Conservation (phyloP, 1,140 invertebrate genomes). For the Magallana angulata region DNA sequence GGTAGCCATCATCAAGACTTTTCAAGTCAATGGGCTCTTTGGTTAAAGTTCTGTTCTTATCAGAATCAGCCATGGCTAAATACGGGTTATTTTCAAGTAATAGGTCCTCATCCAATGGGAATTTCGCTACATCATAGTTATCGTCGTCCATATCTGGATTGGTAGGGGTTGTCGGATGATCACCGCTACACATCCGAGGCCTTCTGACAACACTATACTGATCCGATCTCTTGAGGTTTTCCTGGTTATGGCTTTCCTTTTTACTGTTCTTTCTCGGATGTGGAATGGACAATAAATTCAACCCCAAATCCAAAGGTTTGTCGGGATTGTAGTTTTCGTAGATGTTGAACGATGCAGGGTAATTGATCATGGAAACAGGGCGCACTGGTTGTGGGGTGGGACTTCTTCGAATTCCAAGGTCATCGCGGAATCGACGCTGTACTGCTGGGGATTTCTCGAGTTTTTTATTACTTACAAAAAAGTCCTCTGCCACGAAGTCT, state of each 20-base stretch:
- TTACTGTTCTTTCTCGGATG: neutral
- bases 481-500: conserved; percentile 48
- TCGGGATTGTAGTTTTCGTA: conserved; percentile 3
- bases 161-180: neutral
- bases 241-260: neutral
- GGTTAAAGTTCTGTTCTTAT: neutral
- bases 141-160: neutral
- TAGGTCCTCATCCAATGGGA: neutral
- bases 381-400: neutral
- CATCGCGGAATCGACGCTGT: neutral
- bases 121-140: neutral
- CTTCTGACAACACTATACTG: neutral
- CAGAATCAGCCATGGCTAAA: neutral
- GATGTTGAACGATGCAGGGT: neutral
- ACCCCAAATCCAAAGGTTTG: neutral
- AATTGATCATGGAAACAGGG: neutral
- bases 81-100: neutral
- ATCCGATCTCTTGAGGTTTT: neutral
- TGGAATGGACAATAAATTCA: neutral
- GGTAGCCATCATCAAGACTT: conserved; percentile 33
- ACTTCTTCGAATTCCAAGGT: neutral
- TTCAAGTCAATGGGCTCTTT: neutral
- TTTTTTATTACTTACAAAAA: conserved; percentile 40
- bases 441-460: conserved; percentile 14
- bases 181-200: neutral